These are phyloP conservation scores for Cynocephalus volans DNA, from an alignment of 2,113 vertebrate species.

Conservation along the genomic window DNA sequence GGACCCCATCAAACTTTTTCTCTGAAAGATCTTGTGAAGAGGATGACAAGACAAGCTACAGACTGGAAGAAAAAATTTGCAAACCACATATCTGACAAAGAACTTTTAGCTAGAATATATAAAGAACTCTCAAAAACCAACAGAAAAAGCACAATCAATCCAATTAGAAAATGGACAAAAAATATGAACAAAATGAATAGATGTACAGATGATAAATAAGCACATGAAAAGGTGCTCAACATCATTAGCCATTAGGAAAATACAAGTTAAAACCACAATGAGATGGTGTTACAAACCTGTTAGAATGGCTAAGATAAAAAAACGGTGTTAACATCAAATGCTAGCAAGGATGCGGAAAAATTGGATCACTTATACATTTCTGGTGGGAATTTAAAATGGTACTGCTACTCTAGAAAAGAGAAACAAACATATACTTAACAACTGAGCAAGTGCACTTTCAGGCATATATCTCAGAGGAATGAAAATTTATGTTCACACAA, in stretches of 20 bases:
- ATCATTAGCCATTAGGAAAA: not conserved
- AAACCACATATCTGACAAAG: not conserved
- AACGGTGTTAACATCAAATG: not conserved
- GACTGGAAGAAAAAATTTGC: not conserved
- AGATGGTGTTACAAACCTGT: not conserved
- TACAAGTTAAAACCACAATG: not conserved
- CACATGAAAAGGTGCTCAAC: not conserved
- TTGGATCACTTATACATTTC: not conserved
- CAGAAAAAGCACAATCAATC: not conserved
- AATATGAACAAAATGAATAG: not conserved
- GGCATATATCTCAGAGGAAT: not conserved
- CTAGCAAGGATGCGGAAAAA: not conserved
- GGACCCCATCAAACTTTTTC: not conserved
- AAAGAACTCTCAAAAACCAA: conserved; percentile 35
- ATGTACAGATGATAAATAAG: not conserved
- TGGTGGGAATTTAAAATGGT: not conserved
- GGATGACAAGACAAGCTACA: not conserved
- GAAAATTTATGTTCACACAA: conserved; percentile 8
- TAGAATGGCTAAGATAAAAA: not conserved
- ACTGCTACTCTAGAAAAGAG: not conserved
- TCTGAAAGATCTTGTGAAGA: not conserved
- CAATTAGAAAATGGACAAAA: not conserved
- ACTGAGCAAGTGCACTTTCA: not conserved
- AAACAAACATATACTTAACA: not conserved
- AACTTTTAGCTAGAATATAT: not conserved